Evolutionary conservation across 1,140 invertebrate species (phyloP).

Genomic region (Penaeus chinensis): DNA sequence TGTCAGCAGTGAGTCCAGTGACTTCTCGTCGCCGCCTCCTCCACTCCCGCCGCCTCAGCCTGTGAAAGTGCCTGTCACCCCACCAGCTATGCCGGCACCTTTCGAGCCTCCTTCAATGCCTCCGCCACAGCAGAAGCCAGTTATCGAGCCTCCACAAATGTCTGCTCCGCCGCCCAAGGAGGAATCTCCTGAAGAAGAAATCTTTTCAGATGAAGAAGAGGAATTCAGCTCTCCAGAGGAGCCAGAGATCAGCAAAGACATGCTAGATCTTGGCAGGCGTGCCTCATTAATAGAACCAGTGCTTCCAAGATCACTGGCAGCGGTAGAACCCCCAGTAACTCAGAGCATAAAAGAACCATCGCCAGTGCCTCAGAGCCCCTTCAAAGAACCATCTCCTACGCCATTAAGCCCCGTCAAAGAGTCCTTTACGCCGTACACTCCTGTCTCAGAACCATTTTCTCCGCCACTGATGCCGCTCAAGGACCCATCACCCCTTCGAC

Average conservation of each 20-base stretch:
- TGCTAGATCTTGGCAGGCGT: too few relatives aligned
- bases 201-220: too few relatives aligned
- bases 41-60: slow-evolving; percentile 52
- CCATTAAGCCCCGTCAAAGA: background rate
- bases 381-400: background rate
- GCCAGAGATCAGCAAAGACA: too few relatives aligned
- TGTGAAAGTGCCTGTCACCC: slow-evolving; percentile 34
- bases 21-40: slow-evolving; percentile 50
- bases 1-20: slow-evolving; percentile 30
- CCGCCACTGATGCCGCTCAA: background rate
- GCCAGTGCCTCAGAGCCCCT: background rate
- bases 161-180: too few relatives aligned
- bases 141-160: background rate
- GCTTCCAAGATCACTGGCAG: too few relatives aligned
- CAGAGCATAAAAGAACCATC: background rate
- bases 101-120: slow-evolving; percentile 19
- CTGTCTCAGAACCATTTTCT: too few relatives aligned
- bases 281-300: too few relatives aligned
- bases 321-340: too few relatives aligned
- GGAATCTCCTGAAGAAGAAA: too few relatives aligned
- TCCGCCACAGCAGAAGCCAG: background rate
- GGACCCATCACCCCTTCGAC: slow-evolving; percentile 16
- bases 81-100: background rate
- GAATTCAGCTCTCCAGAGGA: too few relatives aligned
- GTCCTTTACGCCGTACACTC: background rate